Conservation (phyloP, 2,797 vertebrate genomes). For the Parauchenoglanis punctatus region DNA sequence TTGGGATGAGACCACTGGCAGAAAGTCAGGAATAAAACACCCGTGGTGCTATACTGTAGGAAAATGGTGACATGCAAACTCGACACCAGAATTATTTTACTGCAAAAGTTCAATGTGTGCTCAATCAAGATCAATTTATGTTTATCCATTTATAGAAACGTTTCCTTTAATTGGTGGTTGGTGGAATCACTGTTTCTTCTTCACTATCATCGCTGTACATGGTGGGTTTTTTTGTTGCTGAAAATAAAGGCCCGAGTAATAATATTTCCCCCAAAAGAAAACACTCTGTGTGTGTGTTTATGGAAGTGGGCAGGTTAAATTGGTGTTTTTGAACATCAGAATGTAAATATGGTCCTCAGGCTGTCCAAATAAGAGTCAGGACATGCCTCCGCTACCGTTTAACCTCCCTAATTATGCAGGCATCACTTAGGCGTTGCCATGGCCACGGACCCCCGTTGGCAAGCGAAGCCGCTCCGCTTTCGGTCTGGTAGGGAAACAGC, state of each 20-base stretch:
- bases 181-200: neutral
- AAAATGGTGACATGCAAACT: neutral
- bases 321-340: slow-evolving; percentile 41
- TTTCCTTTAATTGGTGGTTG: neutral
- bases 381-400: slow-evolving; percentile 56
- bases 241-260: neutral
- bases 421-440: slow-evolving; percentile 63
- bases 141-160: neutral
- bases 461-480: slow-evolving; percentile 48
- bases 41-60: neutral
- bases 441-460: slow-evolving; percentile 60
- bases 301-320: neutral
- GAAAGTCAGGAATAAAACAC: neutral
- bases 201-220: neutral
- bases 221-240: neutral
- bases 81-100: neutral
- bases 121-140: neutral
- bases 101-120: too few relatives aligned
- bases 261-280: neutral
- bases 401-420: slow-evolving; percentile 65
- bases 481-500: slow-evolving; percentile 40
- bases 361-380: slow-evolving; percentile 47
- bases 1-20: neutral
- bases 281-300: neutral
- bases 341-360: slow-evolving; percentile 53